Base-by-base conservation (phyloP, 2,797 vertebrate species). In the Ispidina lecontei region DNA sequence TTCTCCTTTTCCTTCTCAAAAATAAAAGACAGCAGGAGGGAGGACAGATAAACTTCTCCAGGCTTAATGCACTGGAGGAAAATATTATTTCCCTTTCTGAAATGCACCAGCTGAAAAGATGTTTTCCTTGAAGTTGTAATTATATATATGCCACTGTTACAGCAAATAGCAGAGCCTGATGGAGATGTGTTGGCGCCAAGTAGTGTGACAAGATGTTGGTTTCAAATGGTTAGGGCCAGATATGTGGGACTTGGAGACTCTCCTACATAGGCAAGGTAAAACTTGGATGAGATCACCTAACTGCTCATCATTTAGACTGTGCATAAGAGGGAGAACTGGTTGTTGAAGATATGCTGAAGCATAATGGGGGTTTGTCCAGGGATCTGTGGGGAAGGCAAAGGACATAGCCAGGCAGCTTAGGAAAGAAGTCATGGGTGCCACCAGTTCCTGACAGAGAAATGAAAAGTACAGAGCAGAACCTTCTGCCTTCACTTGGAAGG, bases 121-220 rank as follows among this genome's bases (percentile, higher is more conserved):
- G 60, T 51, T 91, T 93, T 90, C 79, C 62, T 72, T 37, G 4
- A 33, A 75, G 79, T 69, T 88, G 76, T 78, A 90, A 73, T 92
- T 89, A 67, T 78, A 28, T 78, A 28, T 25, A 28, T 87, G 71
- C 67, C 69, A 77, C 13, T 39, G 64, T 76, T 82, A 25, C 5
- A 84, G 94, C 49, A 82, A 65, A 84, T 18, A 68, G 9, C 74
- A 65, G 86, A 82, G 90, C 46, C 75, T 75, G 70, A 55, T 43
- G 84, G 85, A 90, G 90, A 69, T 63, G 73, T 75, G 91, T 84
- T 90, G 87, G 88, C 94, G 88, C 10, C 4, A 3, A 21, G 59
- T 3, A 3, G 17, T 58, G 79, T 21, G 63, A 46, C 35, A 62
- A 63, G 70, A 55, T 85, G 67, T 44, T 47, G 25, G 8, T 5